Evolutionary conservation across 2,797 vertebrate genomes (phyloP).

Genomic region (Scolopax rusticola): DNA sequence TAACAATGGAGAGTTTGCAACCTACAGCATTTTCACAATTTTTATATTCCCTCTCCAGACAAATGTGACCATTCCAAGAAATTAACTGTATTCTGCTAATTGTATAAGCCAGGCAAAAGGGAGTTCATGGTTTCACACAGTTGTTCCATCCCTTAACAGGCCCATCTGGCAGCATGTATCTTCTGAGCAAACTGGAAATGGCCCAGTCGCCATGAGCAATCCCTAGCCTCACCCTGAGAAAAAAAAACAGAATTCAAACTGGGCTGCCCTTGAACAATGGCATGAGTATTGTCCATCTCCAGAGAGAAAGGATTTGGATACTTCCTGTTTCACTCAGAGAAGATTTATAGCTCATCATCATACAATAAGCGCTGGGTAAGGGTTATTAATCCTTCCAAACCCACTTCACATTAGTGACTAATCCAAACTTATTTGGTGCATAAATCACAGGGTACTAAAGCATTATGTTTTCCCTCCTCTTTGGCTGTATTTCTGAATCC

Average conservation of each 20-base stretch:
- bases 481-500: slow-evolving; percentile 65
- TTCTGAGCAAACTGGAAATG: background rate
- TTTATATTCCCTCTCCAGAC: background rate
- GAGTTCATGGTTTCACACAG: background rate
- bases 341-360: slow-evolving; percentile 39
- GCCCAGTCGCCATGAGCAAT: background rate
- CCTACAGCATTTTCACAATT: background rate
- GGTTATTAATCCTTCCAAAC: slow-evolving; percentile 64
- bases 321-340: background rate
- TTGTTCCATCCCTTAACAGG: background rate
- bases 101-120: background rate
- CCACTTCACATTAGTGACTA: slow-evolving; percentile 49
- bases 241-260: background rate
- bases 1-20: background rate
- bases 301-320: background rate
- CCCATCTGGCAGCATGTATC: background rate
- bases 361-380: slow-evolving; percentile 36
- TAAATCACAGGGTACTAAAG: slow-evolving; percentile 28
- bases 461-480: slow-evolving; percentile 33
- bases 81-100: background rate
- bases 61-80: background rate
- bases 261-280: background rate
- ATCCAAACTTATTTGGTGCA: slow-evolving; percentile 59
- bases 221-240: background rate
- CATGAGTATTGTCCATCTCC: background rate